Evolutionary conservation across 2,113 vertebrate genomes (phyloP).

Genomic region (Notothenia rossii): DNA sequence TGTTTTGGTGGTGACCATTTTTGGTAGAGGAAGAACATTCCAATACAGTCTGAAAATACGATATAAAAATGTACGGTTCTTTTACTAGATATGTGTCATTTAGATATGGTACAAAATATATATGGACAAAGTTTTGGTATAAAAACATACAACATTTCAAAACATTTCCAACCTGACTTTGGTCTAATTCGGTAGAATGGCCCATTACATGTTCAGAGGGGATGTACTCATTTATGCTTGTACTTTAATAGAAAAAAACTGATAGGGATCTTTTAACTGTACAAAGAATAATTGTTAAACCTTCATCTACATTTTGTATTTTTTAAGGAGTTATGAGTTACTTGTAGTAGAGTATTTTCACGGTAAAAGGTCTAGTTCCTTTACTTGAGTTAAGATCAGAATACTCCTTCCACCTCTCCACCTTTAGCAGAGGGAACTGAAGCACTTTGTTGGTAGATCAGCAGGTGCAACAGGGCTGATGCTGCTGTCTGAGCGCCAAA

Average conservation of each 20-base stretch:
- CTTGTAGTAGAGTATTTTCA: neutral
- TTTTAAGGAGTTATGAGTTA: neutral
- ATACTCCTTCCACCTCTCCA: neutral
- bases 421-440: neutral
- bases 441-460: neutral
- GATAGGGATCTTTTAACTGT: neutral
- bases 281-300: neutral
- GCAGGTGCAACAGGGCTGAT: slow-evolving; percentile 10
- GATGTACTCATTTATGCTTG: too few relatives aligned
- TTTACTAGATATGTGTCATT: too few relatives aligned
- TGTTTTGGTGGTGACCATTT: too few relatives aligned
- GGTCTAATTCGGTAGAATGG: too few relatives aligned
- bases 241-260: neutral
- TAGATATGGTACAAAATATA: too few relatives aligned
- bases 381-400: neutral
- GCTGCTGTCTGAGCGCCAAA: slow-evolving; percentile 10
- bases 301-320: neutral
- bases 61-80: too few relatives aligned
- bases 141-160: too few relatives aligned
- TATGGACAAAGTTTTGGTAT: too few relatives aligned
- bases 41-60: too few relatives aligned
- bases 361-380: neutral
- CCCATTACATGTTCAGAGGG: too few relatives aligned
- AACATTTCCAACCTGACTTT: too few relatives aligned
- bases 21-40: too few relatives aligned